phyloP scores from a whole-genome alignment of 2,888 invertebrate species.

The Junonia oenone region DNA sequence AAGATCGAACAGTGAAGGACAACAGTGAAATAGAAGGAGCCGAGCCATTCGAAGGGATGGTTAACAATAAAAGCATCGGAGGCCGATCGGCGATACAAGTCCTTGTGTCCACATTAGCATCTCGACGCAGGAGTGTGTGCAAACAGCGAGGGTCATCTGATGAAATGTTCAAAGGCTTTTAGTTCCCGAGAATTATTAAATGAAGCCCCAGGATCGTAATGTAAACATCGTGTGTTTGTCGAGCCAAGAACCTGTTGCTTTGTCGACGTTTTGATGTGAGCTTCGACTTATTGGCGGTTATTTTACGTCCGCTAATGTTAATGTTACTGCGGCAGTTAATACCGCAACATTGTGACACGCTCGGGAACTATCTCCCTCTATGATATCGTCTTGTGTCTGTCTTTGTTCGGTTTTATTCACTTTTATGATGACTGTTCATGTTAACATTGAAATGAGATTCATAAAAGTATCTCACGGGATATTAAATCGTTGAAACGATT shows the following conservation, averaged over 20 bases:
- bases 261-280: conserved; percentile 72
- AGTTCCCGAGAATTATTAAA: conserved; percentile 80
- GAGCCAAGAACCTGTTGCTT: conserved; percentile 76
- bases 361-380: conserved; percentile 30
- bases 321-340: conserved; percentile 61
- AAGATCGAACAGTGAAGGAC: conserved; percentile 59
- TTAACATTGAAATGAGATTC: conserved; percentile 4
- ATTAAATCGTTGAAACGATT: conserved; percentile 5
- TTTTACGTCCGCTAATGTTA: conserved; percentile 74
- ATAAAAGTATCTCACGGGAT: conserved; percentile 11
- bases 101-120: conserved; percentile 80
- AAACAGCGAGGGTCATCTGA: conserved; percentile 79
- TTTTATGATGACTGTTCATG: conserved; percentile 28
- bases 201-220: conserved; percentile 78
- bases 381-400: conserved; percentile 31
- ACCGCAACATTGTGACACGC: conserved; percentile 63
- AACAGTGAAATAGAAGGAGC: conserved; percentile 68
- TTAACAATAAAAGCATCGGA: conserved; percentile 71
- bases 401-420: conserved; percentile 41
- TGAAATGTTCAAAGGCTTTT: conserved; percentile 81
- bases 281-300: conserved; percentile 75
- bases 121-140: conserved; percentile 75
- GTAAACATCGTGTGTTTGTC: conserved; percentile 73
- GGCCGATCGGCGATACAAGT: conserved; percentile 76
- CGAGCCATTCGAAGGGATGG: conserved; percentile 55